A percentile compares a stretch with the other conserved stretches of the same genome.
Conservation (phyloP, 2,888 invertebrate species). For the Chrysomela aeneicollis region DNA sequence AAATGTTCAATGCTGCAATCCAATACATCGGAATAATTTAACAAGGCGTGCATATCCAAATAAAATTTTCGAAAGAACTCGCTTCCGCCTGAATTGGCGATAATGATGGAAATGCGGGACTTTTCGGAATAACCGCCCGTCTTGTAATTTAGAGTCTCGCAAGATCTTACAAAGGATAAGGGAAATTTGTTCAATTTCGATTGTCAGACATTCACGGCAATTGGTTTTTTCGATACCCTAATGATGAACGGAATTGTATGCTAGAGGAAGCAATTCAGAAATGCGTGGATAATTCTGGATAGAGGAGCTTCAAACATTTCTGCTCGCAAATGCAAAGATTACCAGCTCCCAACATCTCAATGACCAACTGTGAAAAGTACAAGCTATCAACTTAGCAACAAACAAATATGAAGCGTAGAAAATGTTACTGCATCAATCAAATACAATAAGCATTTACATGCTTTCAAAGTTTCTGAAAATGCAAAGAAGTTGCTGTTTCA, state of each 20-base stretch:
- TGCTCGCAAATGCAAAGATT: too few species aligned
- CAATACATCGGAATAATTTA: conserved; percentile 53
- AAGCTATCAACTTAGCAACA: too few species aligned
- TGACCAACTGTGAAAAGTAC: too few species aligned
- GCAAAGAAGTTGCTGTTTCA: too few species aligned
- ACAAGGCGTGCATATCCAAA: conserved; percentile 45
- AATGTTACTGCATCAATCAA: too few species aligned
- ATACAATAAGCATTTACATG: too few species aligned
- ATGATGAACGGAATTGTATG: neutral
- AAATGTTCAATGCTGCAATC: conserved; percentile 48
- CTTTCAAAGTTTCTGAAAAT: too few species aligned
- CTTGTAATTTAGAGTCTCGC: neutral
- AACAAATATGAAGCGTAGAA: too few species aligned
- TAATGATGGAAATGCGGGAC: conserved; percentile 17
- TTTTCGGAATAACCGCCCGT: conserved; percentile 2
- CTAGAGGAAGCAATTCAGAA: neutral
- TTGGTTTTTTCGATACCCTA: neutral
- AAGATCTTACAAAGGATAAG: conserved; percentile 4
- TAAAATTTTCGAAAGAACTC: conserved; percentile 38
- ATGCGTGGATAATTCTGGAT: too few species aligned
- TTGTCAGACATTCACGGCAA: neutral
- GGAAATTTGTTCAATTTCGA: conserved; percentile 1
- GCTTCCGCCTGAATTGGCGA: conserved; percentile 21
- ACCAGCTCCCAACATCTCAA: too few species aligned
- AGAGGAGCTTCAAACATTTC: too few species aligned